These are phyloP conservation scores for Micrastur ruficollis DNA, from an alignment of 2,797 vertebrate species.

Conservation along the genomic window DNA sequence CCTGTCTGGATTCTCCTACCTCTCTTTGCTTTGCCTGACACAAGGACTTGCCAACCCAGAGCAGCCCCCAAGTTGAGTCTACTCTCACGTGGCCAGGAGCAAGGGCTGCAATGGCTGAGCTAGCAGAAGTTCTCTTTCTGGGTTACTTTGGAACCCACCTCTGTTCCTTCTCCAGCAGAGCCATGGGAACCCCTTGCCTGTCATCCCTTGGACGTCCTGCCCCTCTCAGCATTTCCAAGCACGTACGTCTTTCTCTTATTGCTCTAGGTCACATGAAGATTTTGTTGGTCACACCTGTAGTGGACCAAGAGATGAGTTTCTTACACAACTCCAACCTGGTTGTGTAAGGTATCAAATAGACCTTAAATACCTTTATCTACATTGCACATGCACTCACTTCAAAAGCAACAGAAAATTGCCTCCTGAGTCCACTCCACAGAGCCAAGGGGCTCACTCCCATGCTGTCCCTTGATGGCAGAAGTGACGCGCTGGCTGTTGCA, in stretches of 20 bases:
- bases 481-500: neutral
- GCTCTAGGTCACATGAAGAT: neutral
- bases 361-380: neutral
- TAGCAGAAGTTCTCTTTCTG: neutral
- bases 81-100: rapidly evolving
- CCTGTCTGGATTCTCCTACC: neutral
- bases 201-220: neutral
- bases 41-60: rapidly evolving
- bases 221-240: neutral
- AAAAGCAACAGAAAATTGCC: neutral
- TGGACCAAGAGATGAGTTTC: neutral
- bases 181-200: neutral
- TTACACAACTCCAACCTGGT: neutral
- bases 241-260: neutral
- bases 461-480: neutral
- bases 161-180: neutral
- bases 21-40: neutral
- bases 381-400: neutral
- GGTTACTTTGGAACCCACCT: neutral
- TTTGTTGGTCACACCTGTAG: neutral
- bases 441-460: neutral
- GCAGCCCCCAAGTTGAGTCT: rapidly evolving
- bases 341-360: neutral
- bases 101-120: neutral
- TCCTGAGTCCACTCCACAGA: neutral